These are phyloP conservation scores for Grapholita molesta DNA, from an alignment of 1,140 invertebrate species.

Conservation along the genomic window DNA sequence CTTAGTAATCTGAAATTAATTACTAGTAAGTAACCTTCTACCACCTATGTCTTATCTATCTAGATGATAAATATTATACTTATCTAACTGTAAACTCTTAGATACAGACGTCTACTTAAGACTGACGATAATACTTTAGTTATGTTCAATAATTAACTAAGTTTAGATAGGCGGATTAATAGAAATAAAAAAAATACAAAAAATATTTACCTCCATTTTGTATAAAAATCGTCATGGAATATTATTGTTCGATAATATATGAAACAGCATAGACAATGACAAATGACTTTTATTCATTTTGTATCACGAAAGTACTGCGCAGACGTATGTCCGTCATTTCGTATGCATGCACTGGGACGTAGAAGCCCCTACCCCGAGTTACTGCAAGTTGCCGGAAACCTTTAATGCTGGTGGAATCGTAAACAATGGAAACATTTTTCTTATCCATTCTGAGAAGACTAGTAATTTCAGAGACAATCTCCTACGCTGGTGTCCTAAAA, in stretches of 20 bases:
- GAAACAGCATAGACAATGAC: slow-evolving; percentile 25
- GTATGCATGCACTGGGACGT: slow-evolving; percentile 32
- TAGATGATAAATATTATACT: slow-evolving; percentile 42
- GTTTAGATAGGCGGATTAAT: too few species aligned
- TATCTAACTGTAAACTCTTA: slow-evolving; percentile 40
- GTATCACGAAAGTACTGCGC: slow-evolving; percentile 27
- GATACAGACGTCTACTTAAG: slow-evolving; percentile 40
- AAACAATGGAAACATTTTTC: neutral
- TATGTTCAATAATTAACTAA: too few species aligned
- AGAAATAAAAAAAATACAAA: neutral
- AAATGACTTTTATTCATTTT: slow-evolving; percentile 48
- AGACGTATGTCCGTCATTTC: slow-evolving; percentile 25
- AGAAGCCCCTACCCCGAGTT: slow-evolving; percentile 11
- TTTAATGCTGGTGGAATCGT: too few species aligned
- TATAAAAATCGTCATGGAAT: neutral
- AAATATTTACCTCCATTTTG: neutral
- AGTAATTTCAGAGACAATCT: too few species aligned
- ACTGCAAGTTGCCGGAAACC: neutral
- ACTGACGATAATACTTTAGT: slow-evolving; percentile 58
- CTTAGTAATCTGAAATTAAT: slow-evolving; percentile 69
- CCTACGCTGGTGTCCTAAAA: too few species aligned
- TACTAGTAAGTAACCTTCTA: slow-evolving; percentile 29
- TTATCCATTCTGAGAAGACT: too few species aligned
- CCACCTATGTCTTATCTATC: slow-evolving; percentile 54
- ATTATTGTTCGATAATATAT: slow-evolving; percentile 15